phyloP scores from a whole-genome alignment of 2,113 vertebrate species.

The Hippocampus zosterae region DNA sequence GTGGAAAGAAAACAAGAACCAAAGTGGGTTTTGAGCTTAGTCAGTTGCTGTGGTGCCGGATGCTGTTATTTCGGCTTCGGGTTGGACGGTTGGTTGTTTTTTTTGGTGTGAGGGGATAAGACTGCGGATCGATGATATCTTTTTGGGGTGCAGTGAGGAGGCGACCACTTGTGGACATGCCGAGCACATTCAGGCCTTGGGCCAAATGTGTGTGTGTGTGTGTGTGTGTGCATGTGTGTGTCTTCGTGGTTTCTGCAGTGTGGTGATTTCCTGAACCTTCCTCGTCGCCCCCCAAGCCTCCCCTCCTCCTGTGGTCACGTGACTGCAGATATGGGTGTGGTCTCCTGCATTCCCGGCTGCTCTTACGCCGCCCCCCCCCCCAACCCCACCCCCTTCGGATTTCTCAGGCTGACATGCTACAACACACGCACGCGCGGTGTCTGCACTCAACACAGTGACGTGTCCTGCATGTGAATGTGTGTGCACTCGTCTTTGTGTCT shows the following conservation, averaged over 20 bases:
- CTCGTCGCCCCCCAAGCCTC: constrained; percentile 20
- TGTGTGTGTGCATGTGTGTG: background rate
- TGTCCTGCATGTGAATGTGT: constrained; percentile 40
- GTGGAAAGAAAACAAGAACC: no score
- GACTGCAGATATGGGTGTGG: constrained; percentile 74
- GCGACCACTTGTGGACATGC: background rate
- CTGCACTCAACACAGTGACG: constrained; percentile 8
- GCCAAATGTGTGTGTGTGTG: background rate
- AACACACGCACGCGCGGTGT: constrained; percentile 10
- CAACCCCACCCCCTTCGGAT: background rate
- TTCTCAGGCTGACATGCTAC: constrained; percentile 21
- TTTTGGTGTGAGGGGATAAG: no score
- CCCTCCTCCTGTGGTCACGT: constrained; percentile 59
- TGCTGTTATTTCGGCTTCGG: no score
- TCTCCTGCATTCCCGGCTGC: constrained; percentile 61
- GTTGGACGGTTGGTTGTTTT: no score
- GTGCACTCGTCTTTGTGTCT: background rate
- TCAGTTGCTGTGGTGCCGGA: background rate
- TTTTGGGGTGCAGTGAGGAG: background rate
- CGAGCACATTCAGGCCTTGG: no score
- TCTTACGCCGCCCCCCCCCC: background rate
- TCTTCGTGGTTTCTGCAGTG: constrained; percentile 40
- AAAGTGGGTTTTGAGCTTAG: no score
- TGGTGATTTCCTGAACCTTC: constrained; percentile 61
- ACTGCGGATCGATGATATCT: no score